Conservation (phyloP, 2,888 invertebrate genomes). For the Ophioninae sp. region DNA sequence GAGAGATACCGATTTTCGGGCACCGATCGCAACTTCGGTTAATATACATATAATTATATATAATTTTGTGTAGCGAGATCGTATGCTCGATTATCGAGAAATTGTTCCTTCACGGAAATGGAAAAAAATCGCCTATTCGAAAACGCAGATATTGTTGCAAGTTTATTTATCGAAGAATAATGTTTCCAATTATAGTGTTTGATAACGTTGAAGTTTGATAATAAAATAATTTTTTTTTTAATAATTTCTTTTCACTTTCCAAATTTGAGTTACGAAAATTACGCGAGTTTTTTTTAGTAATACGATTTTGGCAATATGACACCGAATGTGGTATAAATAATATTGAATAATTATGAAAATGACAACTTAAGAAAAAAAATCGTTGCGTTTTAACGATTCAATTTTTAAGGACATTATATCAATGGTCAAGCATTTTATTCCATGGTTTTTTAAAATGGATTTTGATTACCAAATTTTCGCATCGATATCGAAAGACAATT, state of each 20-base stretch:
- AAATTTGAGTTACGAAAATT: too few species aligned
- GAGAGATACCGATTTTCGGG: background rate
- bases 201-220: too few species aligned
- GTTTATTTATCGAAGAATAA: background rate
- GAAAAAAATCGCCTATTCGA: conserved; percentile 1
- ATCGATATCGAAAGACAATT: background rate
- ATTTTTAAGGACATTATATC: too few species aligned
- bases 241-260: too few species aligned
- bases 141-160: background rate
- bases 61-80: conserved; percentile 10
- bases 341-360: too few species aligned
- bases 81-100: conserved; percentile 1
- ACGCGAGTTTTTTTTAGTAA: too few species aligned
- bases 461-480: background rate
- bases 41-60: conserved; percentile 11
- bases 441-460: background rate
- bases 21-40: background rate
- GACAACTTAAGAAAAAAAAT: too few species aligned
- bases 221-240: too few species aligned
- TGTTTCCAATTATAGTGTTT: background rate
- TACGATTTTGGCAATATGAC: too few species aligned
- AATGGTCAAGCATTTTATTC: too few species aligned
- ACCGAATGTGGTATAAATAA: too few species aligned
- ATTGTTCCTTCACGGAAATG: conserved; percentile 12
- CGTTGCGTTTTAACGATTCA: too few species aligned